Percentiles rank a stretch among this genome's conserved stretches.
Evolutionary conservation across 2,113 vertebrate genomes (phyloP).

Genomic region (Hydrochoerus hydrochaeris): DNA sequence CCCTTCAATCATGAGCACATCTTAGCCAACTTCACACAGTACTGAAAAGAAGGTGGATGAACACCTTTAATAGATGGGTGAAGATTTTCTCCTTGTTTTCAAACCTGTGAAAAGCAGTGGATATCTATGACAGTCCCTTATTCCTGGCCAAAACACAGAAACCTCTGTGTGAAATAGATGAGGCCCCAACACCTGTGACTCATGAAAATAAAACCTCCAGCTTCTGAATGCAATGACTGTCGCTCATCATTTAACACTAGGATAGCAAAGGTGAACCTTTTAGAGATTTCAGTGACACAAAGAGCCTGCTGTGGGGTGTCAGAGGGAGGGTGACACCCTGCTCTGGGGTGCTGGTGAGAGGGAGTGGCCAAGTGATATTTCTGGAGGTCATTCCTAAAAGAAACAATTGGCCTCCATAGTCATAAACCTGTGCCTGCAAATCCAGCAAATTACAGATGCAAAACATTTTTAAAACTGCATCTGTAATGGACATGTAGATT

Average conservation of each 20-base stretch:
- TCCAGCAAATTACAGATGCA: neutral
- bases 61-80: neutral
- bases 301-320: neutral
- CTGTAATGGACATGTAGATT: neutral
- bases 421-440: no score
- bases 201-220: neutral
- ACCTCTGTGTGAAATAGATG: conserved; percentile 14
- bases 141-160: neutral
- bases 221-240: neutral
- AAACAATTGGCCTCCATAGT: neutral
- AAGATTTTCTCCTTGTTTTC: neutral
- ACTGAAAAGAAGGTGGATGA: conserved; percentile 43
- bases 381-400: neutral
- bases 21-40: conserved; percentile 82
- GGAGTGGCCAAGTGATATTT: neutral
- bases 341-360: neutral
- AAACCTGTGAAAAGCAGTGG: neutral
- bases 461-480: neutral
- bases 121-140: neutral
- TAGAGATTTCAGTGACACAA: neutral
- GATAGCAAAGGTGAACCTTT: rapidly evolving
- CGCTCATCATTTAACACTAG: neutral
- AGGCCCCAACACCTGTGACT: neutral
- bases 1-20: conserved; percentile 74
- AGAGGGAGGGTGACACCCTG: neutral